Evolutionary conservation across 2,888 invertebrate genomes (phyloP), one percentile per base, ranked within the genome.

Genomic region (Drosophila nr. perissopoda): DNA sequence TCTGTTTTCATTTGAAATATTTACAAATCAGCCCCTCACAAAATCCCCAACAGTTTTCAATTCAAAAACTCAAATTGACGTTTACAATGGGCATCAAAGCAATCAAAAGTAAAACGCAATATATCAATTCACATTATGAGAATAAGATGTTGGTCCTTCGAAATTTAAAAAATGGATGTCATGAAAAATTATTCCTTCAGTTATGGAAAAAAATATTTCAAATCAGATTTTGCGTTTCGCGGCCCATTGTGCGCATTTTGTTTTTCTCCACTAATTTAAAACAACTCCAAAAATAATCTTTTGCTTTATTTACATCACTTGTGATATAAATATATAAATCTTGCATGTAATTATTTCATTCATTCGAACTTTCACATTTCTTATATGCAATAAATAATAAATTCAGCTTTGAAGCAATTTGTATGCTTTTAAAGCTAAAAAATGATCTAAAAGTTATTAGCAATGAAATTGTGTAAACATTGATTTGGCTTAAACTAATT

Each of bases 1-100:
- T 49, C n/a, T 18, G 34, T 40, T 56, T 48, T 40, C 11, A 68
- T 56, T 33, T 16, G 27, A 51, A 27, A 51, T 29, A 45, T 45
- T 45, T 16, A 25, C 8, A 45, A 45, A 16, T 25, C 45, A 45
- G 25, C 4, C 25, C 13, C 16, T 16, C 4, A 16, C 45, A 16
- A 45, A 45, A 25, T 45, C 25, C 25, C 16, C 25, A 16, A 25
- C 45, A 25, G 25, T 45, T 45, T 25, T 25, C 13, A 8, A 45
- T 4, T 45, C 16, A 5, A 45, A 45, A 45, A 45, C 8, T 8
- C 16, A 45, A 45, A 8, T 4, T 25, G 4, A 16, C 8, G 13
- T 1, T 25, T 45, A 25, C 25, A 2, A 42, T n/a, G 40, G n/a
- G 4, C 10, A 10, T 40, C 40, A n/a, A 3, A 40, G 10, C 40